Conservation (phyloP, 2,888 invertebrate genomes). For the Pachliopta kotzebuea region DNA sequence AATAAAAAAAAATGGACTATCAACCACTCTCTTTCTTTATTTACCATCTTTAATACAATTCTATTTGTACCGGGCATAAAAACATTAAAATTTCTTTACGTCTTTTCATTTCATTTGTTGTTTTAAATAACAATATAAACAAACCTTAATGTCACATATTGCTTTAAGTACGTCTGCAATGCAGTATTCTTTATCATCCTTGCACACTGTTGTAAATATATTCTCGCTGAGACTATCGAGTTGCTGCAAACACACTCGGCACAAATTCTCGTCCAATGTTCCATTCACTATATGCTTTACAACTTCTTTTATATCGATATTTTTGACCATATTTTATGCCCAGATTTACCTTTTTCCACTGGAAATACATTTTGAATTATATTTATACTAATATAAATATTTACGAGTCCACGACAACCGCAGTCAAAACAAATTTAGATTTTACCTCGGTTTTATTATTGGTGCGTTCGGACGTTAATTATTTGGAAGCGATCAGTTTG, state of each 20-base stretch:
- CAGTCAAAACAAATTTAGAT: constrained; percentile 35
- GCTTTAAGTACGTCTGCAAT: constrained; percentile 57
- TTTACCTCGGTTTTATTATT: constrained; percentile 47
- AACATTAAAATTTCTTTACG: too few species aligned
- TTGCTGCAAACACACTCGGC: constrained; percentile 58
- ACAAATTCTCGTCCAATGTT: constrained; percentile 54
- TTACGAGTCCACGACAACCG: constrained; percentile 9
- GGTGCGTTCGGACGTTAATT: constrained; percentile 39
- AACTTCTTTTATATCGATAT: constrained; percentile 51
- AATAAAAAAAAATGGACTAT: too few species aligned
- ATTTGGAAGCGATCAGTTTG: constrained; percentile 27
- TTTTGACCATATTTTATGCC: constrained; percentile 45
- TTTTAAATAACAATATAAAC: constrained; percentile 9
- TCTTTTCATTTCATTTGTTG: neutral
- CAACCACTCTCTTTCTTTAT: too few species aligned
- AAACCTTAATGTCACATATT: constrained; percentile 52
- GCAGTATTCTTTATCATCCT: constrained; percentile 56
- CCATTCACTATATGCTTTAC: constrained; percentile 62
- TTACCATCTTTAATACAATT: too few species aligned
- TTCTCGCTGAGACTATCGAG: constrained; percentile 51
- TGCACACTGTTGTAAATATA: constrained; percentile 61
- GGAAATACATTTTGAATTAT: constrained; percentile 30
- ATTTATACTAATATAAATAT: constrained; percentile 19
- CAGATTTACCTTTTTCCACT: constrained; percentile 15
- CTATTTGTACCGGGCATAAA: too few species aligned